phyloP scores from a whole-genome alignment of 2,113 vertebrate genomes.

The Brachypteracias leptosomus region DNA sequence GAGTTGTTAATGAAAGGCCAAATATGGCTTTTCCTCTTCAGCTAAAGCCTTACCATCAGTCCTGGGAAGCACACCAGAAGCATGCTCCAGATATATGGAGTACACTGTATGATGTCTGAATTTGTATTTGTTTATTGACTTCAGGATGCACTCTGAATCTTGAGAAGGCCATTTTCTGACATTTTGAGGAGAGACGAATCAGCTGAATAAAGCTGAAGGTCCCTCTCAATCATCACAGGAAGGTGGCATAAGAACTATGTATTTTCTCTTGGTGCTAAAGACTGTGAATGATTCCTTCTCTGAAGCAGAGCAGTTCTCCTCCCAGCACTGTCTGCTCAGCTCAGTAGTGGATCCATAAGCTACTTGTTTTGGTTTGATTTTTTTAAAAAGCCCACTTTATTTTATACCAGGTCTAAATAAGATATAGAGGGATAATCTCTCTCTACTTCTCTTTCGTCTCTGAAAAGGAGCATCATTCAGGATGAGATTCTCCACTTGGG shows the following conservation, averaged over 20 bases:
- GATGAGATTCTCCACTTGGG: slow-evolving; percentile 10
- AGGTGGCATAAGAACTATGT: neutral
- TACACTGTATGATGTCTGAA: neutral
- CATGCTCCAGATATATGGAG: neutral
- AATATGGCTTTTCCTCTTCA: neutral
- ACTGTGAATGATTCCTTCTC: neutral
- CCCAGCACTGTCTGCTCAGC: neutral
- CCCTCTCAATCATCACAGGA: neutral
- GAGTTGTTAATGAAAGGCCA: neutral
- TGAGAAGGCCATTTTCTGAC: neutral
- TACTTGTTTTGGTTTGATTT: neutral
- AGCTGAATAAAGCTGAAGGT: neutral
- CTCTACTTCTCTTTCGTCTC: neutral
- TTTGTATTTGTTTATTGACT: neutral
- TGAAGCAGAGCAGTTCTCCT: neutral
- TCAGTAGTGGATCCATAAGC: neutral
- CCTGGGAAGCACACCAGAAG: neutral
- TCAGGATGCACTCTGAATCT: neutral
- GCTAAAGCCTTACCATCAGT: neutral
- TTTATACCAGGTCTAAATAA: neutral
- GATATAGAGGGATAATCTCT: neutral
- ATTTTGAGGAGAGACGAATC: neutral
- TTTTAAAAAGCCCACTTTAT: neutral
- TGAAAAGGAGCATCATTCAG: neutral
- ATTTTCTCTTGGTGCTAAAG: neutral